Base-by-base conservation (phyloP, 2,797 vertebrate genomes). In the Hapalemur alaotrensis region DNA sequence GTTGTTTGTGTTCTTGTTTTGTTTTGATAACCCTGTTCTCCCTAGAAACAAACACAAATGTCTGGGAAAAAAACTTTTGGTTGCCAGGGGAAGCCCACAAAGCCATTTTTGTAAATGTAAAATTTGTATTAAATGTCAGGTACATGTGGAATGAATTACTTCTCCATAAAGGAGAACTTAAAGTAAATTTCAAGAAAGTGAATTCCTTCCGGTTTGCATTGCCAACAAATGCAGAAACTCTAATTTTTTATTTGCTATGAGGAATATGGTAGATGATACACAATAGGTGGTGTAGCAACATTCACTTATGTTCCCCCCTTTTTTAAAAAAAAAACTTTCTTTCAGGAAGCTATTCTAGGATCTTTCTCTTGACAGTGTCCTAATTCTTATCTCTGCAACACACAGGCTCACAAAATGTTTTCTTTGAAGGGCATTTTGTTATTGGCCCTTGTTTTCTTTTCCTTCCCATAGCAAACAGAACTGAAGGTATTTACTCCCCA, bases 381-480 rank as follows among this genome's bases (percentile, higher is more conserved):
- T 97, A 80, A 84, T 95, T 96, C 97, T 96, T 95, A 97, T 35
- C 91, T 98, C 72, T 92, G 28, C 48, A 70, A 90, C 54, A 83
- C 73, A n/a, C 35, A 72, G n/a, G 69, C 93, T 95, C 93, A 81
- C 92, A 83, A 88, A 79, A 69, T 35, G 38, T 70, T 50, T 94
- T 87, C 92, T 59, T 4, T 96, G 86, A 97, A 88, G 97, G 65
- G 15, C 28, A n/a, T 96, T 93, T 93, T 86, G 85, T 79, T 95
- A 95, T 79, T 72, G 61, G 43, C n/a, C 50, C 38, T 88, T 48
- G 86, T 86, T 80, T 79, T 65, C 72, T 69, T 89, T 95, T 91
- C 54, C 63, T 89, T 93, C 22, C 82, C 30, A 0, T 59, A 91
- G 35, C 75, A 95, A 91, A 94, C 46, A 91, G 52, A 97, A 83